These are phyloP conservation scores for Disparrhopalites patrizii DNA, from an alignment of 2,888 invertebrate genomes.

Conservation along the genomic window DNA sequence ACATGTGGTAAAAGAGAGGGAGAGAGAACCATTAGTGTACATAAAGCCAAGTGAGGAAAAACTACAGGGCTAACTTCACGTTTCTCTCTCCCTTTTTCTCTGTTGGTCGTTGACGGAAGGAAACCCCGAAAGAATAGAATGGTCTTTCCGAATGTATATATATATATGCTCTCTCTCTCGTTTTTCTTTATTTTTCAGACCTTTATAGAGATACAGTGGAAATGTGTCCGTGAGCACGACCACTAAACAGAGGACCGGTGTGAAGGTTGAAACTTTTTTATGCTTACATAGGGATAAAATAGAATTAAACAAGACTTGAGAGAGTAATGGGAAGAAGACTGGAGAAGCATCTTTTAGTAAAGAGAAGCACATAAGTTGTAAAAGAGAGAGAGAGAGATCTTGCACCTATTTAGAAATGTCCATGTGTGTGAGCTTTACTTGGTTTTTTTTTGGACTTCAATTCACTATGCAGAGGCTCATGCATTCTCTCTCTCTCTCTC, in stretches of 20 bases:
- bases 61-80: too few relatives aligned
- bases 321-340: conserved; percentile 2
- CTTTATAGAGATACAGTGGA: neutral
- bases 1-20: too few relatives aligned
- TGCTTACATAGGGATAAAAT: neutral
- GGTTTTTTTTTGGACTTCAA: neutral
- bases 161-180: too few relatives aligned
- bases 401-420: neutral
- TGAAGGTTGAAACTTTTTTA: conserved; percentile 14
- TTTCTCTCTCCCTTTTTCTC: too few relatives aligned
- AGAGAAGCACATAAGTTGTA: neutral
- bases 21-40: too few relatives aligned
- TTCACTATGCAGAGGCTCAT: too few relatives aligned
- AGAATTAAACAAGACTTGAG: conserved; percentile 11
- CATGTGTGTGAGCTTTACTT: neutral
- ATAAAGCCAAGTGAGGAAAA: too few relatives aligned
- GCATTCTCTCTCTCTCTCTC: too few relatives aligned
- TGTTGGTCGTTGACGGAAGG: too few relatives aligned
- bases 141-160: too few relatives aligned
- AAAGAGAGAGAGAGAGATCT: neutral
- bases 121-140: too few relatives aligned
- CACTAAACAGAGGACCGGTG: neutral
- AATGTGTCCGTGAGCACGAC: conserved; percentile 7
- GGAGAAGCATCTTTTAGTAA: neutral
- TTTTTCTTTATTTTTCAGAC: too few relatives aligned